Percentiles rank a stretch among this genome's conserved stretches.
These are phyloP conservation scores for Herpetotheres cachinnans DNA, from an alignment of 2,113 vertebrate genomes.

Conservation along the genomic window DNA sequence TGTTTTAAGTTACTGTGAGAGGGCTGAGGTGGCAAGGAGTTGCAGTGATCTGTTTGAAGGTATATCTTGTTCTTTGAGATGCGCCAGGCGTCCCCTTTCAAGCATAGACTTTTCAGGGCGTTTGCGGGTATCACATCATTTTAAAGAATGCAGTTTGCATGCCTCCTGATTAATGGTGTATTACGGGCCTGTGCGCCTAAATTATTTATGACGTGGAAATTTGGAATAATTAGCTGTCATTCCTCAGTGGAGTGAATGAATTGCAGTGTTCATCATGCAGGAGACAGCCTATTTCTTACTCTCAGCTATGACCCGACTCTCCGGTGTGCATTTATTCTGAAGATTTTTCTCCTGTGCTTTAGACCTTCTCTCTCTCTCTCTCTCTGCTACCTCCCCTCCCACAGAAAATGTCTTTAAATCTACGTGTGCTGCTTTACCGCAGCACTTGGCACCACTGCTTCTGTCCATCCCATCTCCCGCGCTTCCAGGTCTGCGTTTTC, in stretches of 20 bases:
- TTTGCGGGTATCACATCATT: neutral
- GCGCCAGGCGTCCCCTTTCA: neutral
- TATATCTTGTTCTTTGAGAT: neutral
- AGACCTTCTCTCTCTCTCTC: neutral
- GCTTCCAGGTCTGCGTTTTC: neutral
- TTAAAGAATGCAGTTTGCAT: neutral
- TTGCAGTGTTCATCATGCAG: conserved; percentile 72
- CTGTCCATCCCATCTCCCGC: neutral
- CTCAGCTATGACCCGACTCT: conserved; percentile 24
- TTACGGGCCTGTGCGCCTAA: neutral
- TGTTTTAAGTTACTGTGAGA: neutral
- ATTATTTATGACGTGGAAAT: conserved; percentile 70
- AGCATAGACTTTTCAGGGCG: neutral
- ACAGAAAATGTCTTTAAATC: neutral
- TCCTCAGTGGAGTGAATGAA: conserved; percentile 76
- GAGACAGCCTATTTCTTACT: conserved; percentile 74
- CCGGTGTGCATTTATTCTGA: neutral
- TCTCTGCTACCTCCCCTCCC: neutral
- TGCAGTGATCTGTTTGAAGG: neutral
- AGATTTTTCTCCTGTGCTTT: neutral
- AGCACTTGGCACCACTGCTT: neutral
- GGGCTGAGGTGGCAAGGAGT: neutral
- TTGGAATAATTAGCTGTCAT: conserved; percentile 82
- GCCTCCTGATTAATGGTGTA: conserved; percentile 36
- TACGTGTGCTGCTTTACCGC: neutral